These are phyloP conservation scores for Zeus faber DNA, from an alignment of 2,113 vertebrate species.

Conservation along the genomic window DNA sequence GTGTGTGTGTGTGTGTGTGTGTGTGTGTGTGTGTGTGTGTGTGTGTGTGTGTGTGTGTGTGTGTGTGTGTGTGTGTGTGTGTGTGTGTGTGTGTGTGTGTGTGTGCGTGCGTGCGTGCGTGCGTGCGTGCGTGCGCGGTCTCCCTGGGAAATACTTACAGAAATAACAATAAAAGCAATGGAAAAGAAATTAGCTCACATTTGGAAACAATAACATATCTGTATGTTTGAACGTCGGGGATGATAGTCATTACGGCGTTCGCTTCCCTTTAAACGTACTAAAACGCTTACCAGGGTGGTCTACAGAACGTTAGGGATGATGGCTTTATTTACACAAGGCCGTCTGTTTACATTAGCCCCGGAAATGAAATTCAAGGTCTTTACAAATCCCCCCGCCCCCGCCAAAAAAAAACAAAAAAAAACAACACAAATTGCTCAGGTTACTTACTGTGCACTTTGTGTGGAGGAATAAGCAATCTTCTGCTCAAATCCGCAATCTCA, in stretches of 20 bases:
- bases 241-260: too few species aligned
- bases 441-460: slow-evolving; percentile 38
- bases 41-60: not conserved
- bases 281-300: not conserved
- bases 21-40: not conserved
- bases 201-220: too few species aligned
- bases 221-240: too few species aligned
- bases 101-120: not conserved
- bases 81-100: slow-evolving; percentile 3
- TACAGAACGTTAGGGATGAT: not conserved
- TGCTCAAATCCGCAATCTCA: slow-evolving; percentile 53
- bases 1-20: not conserved
- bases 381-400: slow-evolving; percentile 39
- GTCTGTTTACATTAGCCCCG: slow-evolving; percentile 40
- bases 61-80: not conserved
- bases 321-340: slow-evolving; percentile 39
- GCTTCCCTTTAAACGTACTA: not conserved
- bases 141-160: slow-evolving; percentile 16
- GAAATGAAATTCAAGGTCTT: slow-evolving; percentile 36
- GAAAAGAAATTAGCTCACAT: too few species aligned
- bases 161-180: slow-evolving; percentile 35
- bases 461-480: slow-evolving; percentile 53
- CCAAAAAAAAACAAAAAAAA: too few species aligned
- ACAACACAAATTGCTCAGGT: slow-evolving; percentile 36
- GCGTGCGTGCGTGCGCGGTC: not conserved